These are phyloP conservation scores for Aurelia coerulea DNA, from an alignment of 30 jellyfish, hydroid and myxozoan genomes.

Conservation along the genomic window DNA sequence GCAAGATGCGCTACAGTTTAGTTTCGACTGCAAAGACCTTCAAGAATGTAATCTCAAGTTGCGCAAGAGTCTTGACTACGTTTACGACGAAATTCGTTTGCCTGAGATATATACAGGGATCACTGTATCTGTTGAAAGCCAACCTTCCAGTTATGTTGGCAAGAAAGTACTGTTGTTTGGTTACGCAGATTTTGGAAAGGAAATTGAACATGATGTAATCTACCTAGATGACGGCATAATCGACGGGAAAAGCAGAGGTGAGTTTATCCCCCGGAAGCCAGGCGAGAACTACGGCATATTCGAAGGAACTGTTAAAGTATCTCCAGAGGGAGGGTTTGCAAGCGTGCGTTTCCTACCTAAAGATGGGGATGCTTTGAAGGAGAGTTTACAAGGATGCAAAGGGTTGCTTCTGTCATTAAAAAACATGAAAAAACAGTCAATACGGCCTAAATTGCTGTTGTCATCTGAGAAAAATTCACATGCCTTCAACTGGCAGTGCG, in stretches of 20 bases:
- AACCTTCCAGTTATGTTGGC: not conserved
- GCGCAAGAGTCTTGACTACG: slow-evolving; percentile 32
- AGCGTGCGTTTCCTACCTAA: slow-evolving; percentile 80
- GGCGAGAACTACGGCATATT: slow-evolving; percentile 36
- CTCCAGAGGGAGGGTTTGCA: slow-evolving; percentile 83
- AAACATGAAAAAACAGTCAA: slow-evolving; percentile 26
- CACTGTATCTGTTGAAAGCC: not conserved
- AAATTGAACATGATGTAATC: slow-evolving; percentile 2
- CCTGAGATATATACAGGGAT: slow-evolving; percentile 65
- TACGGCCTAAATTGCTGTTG: slow-evolving; percentile 75
- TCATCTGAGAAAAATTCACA: slow-evolving; percentile 73
- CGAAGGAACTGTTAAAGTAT: slow-evolving; percentile 47
- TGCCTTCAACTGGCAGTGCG: slow-evolving; percentile 94
- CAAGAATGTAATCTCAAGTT: slow-evolving; percentile 9
- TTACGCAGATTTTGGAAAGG: slow-evolving; percentile 7
- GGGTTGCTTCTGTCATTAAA: slow-evolving; percentile 65
- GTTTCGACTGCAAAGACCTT: slow-evolving; percentile 22
- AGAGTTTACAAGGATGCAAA: slow-evolving; percentile 12
- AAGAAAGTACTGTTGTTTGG: slow-evolving; percentile 24
- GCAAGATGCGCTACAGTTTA: slow-evolving; percentile 19
- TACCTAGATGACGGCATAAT: slow-evolving; percentile 37
- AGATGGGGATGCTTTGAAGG: slow-evolving; percentile 45
- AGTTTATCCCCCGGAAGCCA: not conserved
- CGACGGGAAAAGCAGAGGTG: slow-evolving; percentile 58
- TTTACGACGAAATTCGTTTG: slow-evolving; percentile 67